These are phyloP conservation scores for Pemphigus obesinymphae DNA, from an alignment of 1,140 invertebrate species.

Conservation along the genomic window DNA sequence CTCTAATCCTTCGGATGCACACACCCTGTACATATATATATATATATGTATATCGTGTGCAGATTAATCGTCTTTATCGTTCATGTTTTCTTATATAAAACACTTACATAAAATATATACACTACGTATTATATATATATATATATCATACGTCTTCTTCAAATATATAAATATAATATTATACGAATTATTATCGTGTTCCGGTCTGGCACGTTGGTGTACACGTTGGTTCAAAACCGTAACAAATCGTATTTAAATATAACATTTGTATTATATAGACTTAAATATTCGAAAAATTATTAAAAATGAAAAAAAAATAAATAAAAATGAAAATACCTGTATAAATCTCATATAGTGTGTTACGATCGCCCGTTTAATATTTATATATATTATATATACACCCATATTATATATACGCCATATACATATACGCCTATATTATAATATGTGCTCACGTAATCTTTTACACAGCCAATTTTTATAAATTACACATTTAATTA, in stretches of 20 bases:
- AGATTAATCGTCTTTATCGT: not conserved
- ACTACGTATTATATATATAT: not conserved
- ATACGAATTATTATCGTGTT: not conserved
- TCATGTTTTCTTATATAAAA: not conserved
- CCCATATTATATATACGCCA: not conserved
- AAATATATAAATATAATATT: not conserved
- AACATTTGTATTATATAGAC: too few relatives aligned
- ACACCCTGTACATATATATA: too few relatives aligned
- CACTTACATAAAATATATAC: too few relatives aligned
- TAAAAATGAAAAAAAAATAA: not conserved
- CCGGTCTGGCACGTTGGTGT: not conserved
- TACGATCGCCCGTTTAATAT: not conserved
- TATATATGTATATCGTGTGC: too few relatives aligned
- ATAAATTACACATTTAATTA: too few relatives aligned
- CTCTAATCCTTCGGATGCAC: not conserved
- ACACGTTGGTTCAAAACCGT: not conserved
- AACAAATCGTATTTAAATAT: not conserved
- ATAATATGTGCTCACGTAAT: too few relatives aligned
- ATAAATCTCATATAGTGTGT: not conserved
- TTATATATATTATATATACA: not conserved
- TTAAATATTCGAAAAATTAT: too few relatives aligned
- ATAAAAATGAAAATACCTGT: too few relatives aligned
- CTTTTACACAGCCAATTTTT: too few relatives aligned
- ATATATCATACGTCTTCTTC: not conserved
- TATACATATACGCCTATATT: not conserved